Percentiles rank a stretch among this genome's conserved stretches.
Conservation (phyloP, 2,797 vertebrate species). For the Setipinna tenuifilis region DNA sequence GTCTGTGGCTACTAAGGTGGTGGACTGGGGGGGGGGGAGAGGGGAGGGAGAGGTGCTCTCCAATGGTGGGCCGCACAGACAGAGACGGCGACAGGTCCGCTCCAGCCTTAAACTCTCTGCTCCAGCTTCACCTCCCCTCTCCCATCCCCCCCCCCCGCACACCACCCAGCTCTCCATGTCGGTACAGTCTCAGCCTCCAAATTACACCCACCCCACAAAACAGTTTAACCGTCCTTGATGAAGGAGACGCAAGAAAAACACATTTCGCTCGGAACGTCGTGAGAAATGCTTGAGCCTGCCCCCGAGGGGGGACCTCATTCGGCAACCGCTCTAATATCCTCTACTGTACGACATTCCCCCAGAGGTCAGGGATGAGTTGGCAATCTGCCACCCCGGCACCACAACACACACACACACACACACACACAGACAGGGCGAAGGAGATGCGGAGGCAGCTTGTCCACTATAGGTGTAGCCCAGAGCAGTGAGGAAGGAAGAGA, state of each 20-base stretch:
- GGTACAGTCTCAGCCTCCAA: constrained; percentile 36
- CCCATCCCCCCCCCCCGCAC: neutral
- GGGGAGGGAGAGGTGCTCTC: constrained; percentile 41
- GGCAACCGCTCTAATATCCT: constrained; percentile 30
- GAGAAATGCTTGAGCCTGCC: constrained; percentile 26
- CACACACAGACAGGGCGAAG: neutral
- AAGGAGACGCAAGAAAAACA: constrained; percentile 34
- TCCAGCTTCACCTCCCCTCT: too few species aligned
- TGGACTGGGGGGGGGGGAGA: neutral
- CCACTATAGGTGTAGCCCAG: neutral
- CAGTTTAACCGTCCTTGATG: constrained; percentile 30
- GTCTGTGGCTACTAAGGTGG: constrained; percentile 50
- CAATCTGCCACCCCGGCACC: constrained; percentile 28
- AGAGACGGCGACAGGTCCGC: constrained; percentile 27
- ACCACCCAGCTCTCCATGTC: neutral
- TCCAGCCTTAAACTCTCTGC: constrained; percentile 5
- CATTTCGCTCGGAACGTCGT: constrained; percentile 15
- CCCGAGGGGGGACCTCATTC: constrained; percentile 30
- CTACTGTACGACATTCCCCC: constrained; percentile 30
- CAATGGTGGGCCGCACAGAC: constrained; percentile 53
- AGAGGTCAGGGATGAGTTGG: constrained; percentile 56
- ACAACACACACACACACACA: too few species aligned
- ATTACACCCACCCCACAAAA: constrained; percentile 35
- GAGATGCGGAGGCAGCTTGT: neutral
- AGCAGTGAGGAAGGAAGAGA: constrained; percentile 14